Evolutionary conservation across 1,140 invertebrate genomes (phyloP).

Genomic region (Lamellibrachia luymesi): DNA sequence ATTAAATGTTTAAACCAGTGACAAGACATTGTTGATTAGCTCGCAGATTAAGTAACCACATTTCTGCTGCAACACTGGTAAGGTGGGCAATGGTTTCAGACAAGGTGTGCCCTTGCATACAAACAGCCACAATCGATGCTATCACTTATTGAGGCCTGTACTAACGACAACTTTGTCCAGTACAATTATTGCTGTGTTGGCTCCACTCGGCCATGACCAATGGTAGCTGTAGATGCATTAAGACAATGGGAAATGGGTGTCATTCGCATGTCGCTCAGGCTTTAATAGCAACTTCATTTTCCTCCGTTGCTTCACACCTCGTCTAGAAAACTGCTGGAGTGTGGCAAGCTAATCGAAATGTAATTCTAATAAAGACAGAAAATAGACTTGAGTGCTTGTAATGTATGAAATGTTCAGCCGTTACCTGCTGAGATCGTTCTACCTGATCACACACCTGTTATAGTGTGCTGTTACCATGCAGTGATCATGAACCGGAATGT

Average conservation of each 20-base stretch:
- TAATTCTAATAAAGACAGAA: not conserved
- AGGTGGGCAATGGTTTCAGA: not conserved
- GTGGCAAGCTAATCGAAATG: not conserved
- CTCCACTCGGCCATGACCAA: not conserved
- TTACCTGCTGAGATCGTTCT: conserved; percentile 4
- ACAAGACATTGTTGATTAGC: not conserved
- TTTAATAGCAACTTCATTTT: not conserved
- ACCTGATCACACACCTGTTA: not conserved
- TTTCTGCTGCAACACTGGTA: not conserved
- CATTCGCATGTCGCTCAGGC: not conserved
- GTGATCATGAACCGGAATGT: not conserved
- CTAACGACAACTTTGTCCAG: not conserved
- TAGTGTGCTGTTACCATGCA: not conserved
- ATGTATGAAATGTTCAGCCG: not conserved
- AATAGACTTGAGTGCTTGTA: conserved; percentile 5
- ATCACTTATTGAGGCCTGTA: not conserved
- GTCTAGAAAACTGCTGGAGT: not conserved
- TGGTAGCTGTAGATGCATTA: not conserved
- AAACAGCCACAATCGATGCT: not conserved
- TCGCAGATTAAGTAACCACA: not conserved
- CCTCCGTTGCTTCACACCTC: not conserved
- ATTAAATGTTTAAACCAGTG: not conserved
- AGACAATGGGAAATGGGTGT: not conserved
- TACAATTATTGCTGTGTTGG: not conserved
- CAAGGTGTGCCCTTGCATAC: not conserved